Base-by-base conservation (phyloP, 2,113 vertebrate species). In the Suricata suricatta region DNA sequence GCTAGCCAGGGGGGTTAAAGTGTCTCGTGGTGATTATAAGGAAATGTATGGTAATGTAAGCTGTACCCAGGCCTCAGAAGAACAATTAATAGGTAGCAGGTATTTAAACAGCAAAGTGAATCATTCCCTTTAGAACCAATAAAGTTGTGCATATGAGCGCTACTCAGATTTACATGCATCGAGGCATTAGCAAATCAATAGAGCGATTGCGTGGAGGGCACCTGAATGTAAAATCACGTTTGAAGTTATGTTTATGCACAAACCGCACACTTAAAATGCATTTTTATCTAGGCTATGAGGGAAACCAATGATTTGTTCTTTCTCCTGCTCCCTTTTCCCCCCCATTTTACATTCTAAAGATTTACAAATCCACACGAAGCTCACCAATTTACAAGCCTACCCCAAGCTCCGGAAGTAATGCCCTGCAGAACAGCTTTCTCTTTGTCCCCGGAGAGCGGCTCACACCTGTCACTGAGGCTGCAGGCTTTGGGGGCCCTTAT, bases 71-170 rank as follows among this genome's bases (percentile, higher is more conserved):
- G 92, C 87, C 96, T 92, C 90, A 8, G 79, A 95, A 95, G 93
- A 92, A 95, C 94, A 95, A 97, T 98, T 90, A 96, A 88, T 88
- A 92, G 96, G 96, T 29, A 95, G 69, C 64, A 52, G 83, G 79
- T 96, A 96, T 96, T 97, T 97, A 97, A 97, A 93, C 87, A 92
- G 95, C 80, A n/a, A 95, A 95, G 96, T 90, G 97, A 97, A 94
- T 97, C 96, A 96, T 91, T 95, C 84, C 90, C 84, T 85, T 94
- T 68, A 90, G 86, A 95, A 81, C 93, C 71, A 82, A 96, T 97
- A 94, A 97, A 95, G 71, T 54, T 63, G 84, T 88, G 90, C 71
- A 88, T 96, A 93, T 57, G 92, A 92, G 33, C 0, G 13, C 92
- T 60, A 57, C 88, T 90, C 64, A 85, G 97, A 95, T 97, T 97